phyloP scores from a whole-genome alignment of 2,113 vertebrate genomes.

The Daubentonia madagascariensis region DNA sequence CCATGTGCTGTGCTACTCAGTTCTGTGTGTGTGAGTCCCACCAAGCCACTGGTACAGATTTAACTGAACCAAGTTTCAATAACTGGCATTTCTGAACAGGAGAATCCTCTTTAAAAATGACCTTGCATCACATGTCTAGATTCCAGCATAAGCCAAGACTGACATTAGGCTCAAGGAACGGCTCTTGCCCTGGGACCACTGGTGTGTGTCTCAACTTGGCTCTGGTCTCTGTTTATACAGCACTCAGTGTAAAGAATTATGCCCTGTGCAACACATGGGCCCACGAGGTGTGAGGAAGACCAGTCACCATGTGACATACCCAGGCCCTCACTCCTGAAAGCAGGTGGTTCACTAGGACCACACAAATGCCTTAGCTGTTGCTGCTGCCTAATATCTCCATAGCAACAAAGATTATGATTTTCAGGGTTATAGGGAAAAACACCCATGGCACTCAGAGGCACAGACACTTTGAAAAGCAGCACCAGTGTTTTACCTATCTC shows the following conservation, averaged over 20 bases:
- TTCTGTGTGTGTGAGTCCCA: not conserved
- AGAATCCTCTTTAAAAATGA: not conserved
- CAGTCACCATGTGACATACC: too few species aligned
- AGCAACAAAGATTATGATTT: not conserved
- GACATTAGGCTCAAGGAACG: not conserved
- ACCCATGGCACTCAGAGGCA: not conserved
- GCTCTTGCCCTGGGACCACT: not conserved
- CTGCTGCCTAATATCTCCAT: not conserved
- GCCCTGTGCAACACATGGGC: not conserved
- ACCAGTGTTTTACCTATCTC: too few species aligned
- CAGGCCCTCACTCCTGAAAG: not conserved
- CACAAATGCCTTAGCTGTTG: not conserved
- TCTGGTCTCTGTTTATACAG: not conserved
- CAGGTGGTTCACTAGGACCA: not conserved
- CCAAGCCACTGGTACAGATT: not conserved
- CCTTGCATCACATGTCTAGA: not conserved
- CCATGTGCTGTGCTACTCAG: not conserved
- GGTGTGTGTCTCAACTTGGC: not conserved
- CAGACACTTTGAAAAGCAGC: too few species aligned
- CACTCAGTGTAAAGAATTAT: not conserved
- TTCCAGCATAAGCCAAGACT: not conserved
- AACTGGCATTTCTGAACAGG: too few species aligned
- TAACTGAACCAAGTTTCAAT: not conserved
- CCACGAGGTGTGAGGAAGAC: too few species aligned
- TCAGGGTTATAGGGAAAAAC: not conserved